Base-by-base conservation (phyloP, 2,888 invertebrate species). In the Lasioglossum zephyrum region DNA sequence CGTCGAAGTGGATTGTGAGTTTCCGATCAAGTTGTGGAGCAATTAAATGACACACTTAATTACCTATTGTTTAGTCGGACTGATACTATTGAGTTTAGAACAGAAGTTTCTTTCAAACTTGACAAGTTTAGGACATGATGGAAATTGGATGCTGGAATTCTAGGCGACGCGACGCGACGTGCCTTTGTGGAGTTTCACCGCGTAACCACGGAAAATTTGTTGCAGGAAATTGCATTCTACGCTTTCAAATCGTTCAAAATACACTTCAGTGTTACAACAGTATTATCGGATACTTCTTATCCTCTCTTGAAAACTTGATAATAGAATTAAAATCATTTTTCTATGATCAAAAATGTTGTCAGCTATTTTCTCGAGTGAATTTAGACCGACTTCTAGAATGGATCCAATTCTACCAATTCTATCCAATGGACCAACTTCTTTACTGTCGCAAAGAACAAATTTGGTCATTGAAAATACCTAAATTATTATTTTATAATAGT, bases 11-110 rank as follows among this genome's bases (percentile, higher is more conserved):
- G 31, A 31, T 39, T 22, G 66, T 39, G 69, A 39, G 69, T 69
- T 69, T 69, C 36, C 69, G 39, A 69, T 69, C 36, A 63, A 47
- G 63, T 9, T 2, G 6, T 39, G 4, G 9, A 53, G 77, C 77
- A 81, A 81, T 86, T 86, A 85, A 80, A 75, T 47, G 77, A 11
- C 75, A 53, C 73, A 57, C 70, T 81, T 85, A 70, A 86, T 85
- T 86, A 77, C 76, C 69, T 60, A n/a, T 66, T 39, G 73, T 49
- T 72, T 75, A 63, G 70, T 60, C 26, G 41, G 44, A 16, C 18
- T 66, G 63, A 66, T 44, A 47, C 39, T 66, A 63, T 76, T 41
- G 47, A 18, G 47, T n/a, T n/a, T 75, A 41, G 70, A 73, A 11
- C 47, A 16, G 39, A 47, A 47, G 47, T 75, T 85, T 85, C 74